Evolutionary conservation across 2,113 vertebrate genomes (phyloP), one percentile per base, ranked within the genome.

Genomic region (Nymphicus hollandicus): DNA sequence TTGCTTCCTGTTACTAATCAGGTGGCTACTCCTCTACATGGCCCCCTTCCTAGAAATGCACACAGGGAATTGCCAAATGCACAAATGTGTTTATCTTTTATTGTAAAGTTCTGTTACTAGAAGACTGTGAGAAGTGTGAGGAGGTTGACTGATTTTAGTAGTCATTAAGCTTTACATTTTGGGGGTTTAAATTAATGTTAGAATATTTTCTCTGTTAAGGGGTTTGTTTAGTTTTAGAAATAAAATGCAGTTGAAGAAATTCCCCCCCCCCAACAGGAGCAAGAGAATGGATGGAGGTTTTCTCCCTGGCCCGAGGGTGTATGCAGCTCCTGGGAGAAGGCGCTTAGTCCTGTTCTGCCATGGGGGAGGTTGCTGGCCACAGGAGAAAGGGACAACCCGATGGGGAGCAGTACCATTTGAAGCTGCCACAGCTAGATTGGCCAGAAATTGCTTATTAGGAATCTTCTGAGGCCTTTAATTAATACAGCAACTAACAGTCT

Each of bases 401-500:
- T 53, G 49, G 71, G 70, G 82, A 97, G 68, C 28, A 52, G 44
- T 89, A 79, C 43, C 13, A 1, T 86, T 91, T 83, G 82, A 91
- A 91, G 53, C 82, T 85, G 63, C 69, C 46, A 71, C 47, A 73
- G 82, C 49, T 86, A 91, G 71, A 88, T 65, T 91, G 85, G 44
- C 31, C 63, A 95, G 76, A 94, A 94, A 66, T 90, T 88, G 82
- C 86, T 94, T 94, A 88, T 92, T 93, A 83, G 82, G 64, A 90
- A 88, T 77, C 73, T 91, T 96, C 76, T 82, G 87, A 95, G 82
- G 70, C 87, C 73, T 86, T 95, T 95, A 86, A 93, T 89, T 93
- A 92, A 77, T 85, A 66, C 39, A 91, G 72, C 60, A 91, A 73
- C 72, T 92, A 63, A 68, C 1, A 1, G 50, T 76, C 94, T 89